These are phyloP conservation scores for Miltochrista miniata DNA, from an alignment of 2,888 invertebrate species.

Conservation along the genomic window DNA sequence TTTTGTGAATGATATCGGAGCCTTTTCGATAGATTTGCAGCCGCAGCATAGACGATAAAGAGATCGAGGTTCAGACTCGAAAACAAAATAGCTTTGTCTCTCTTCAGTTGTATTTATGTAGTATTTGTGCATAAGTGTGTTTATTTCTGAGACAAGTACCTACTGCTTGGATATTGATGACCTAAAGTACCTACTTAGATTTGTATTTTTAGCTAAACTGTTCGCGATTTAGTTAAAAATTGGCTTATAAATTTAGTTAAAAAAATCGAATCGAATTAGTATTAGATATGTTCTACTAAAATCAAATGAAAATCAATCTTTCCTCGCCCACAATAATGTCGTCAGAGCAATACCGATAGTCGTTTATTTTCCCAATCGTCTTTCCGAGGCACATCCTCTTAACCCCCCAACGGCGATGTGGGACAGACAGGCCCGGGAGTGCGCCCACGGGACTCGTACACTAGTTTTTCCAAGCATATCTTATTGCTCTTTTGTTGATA, in stretches of 20 bases:
- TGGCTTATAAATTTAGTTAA: not conserved
- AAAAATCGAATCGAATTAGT: constrained; percentile 10
- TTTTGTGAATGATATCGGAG: no score
- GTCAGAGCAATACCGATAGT: constrained; percentile 53
- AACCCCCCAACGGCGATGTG: constrained; percentile 54
- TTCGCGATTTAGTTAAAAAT: no score
- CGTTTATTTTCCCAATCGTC: constrained; percentile 47
- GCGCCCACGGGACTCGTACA: constrained; percentile 72
- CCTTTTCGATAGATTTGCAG: no score
- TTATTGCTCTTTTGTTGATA: constrained; percentile 83
- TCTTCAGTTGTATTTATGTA: no score
- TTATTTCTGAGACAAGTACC: no score
- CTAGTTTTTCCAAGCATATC: constrained; percentile 84
- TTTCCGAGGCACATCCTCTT: constrained; percentile 48
- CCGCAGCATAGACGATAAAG: no score
- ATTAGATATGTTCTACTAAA: constrained; percentile 24
- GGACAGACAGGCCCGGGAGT: constrained; percentile 47
- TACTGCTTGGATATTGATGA: no score
- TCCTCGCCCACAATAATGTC: constrained; percentile 46
- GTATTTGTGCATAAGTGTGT: no score
- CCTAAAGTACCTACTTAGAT: no score
- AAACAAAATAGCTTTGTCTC: no score
- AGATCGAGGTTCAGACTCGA: no score
- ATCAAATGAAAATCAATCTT: constrained; percentile 53
- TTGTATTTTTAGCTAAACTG: no score